Conservation (phyloP, 2,113 vertebrate species). For the Pyxicephalus adspersus region DNA sequence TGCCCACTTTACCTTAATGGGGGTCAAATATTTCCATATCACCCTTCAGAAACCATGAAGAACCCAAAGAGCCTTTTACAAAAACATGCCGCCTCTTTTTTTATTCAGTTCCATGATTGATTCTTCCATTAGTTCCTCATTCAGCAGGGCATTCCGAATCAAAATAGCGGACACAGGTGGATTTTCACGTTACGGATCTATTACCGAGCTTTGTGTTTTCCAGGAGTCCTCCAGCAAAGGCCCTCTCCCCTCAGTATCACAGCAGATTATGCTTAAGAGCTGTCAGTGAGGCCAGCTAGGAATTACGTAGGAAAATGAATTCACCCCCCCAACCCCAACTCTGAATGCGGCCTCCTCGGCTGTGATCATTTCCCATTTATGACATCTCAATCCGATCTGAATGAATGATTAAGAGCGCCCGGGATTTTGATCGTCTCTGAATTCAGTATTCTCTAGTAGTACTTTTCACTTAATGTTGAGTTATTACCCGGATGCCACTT, state of each 20-base stretch:
- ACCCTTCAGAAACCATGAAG: too few species aligned
- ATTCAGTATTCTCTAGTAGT: constrained; percentile 76
- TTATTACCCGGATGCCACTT: constrained; percentile 84
- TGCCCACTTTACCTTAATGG: too few species aligned
- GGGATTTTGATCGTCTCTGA: constrained; percentile 71
- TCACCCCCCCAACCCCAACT: neutral
- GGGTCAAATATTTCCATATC: too few species aligned
- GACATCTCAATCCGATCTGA: constrained; percentile 77
- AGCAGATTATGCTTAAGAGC: neutral
- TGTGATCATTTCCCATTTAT: constrained; percentile 61
- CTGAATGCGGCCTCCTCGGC: constrained; percentile 11
- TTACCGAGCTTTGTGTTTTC: too few species aligned
- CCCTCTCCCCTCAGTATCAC: neutral
- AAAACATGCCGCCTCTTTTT: too few species aligned
- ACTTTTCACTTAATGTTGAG: constrained; percentile 80
- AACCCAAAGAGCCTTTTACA: too few species aligned
- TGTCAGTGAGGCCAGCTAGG: neutral
- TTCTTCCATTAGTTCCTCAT: too few species aligned
- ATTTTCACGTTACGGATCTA: too few species aligned
- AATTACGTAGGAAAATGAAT: constrained; percentile 31
- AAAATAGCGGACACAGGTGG: too few species aligned
- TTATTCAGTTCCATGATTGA: too few species aligned
- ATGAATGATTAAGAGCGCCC: constrained; percentile 70
- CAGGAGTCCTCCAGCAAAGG: neutral
- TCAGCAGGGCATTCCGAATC: too few species aligned